phyloP scores from a whole-genome alignment of 2,113 vertebrate genomes.

The Chamaea fasciata region DNA sequence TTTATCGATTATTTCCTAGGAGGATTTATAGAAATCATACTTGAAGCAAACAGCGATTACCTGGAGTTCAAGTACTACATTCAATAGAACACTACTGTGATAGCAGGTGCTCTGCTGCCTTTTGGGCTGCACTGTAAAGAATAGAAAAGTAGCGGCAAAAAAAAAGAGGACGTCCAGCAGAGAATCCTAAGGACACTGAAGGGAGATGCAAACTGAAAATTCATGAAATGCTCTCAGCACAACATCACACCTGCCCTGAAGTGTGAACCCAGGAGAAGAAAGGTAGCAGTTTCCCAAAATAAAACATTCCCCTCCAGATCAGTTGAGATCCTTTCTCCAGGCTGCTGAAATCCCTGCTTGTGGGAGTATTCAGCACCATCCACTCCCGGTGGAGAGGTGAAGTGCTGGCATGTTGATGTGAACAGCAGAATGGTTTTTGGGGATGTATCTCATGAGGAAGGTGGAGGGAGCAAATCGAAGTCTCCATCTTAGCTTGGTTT shows the following conservation, averaged over 20 bases:
- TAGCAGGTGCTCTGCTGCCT: not conserved
- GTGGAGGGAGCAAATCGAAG: not conserved
- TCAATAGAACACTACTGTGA: not conserved
- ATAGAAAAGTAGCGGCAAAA: not conserved
- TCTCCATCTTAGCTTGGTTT: not conserved
- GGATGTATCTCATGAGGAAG: not conserved
- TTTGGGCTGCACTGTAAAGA: not conserved
- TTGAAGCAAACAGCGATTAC: not conserved
- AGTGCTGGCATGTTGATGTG: not conserved
- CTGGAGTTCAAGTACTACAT: not conserved
- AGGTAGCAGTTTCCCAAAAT: not conserved
- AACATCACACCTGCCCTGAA: not conserved
- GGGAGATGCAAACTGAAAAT: not conserved
- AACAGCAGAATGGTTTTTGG: not conserved
- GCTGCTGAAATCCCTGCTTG: not conserved
- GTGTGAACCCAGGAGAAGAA: not conserved
- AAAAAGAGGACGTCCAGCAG: not conserved
- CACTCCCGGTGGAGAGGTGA: not conserved
- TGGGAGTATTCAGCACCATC: not conserved
- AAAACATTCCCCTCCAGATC: not conserved
- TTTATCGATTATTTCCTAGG: conserved; percentile 1
- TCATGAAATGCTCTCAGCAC: not conserved
- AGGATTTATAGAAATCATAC: conserved; percentile 6
- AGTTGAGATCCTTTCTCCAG: not conserved
- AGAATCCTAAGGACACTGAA: not conserved